Conservation (phyloP, 2,113 vertebrate genomes). For the Potamarius usumacintae region DNA sequence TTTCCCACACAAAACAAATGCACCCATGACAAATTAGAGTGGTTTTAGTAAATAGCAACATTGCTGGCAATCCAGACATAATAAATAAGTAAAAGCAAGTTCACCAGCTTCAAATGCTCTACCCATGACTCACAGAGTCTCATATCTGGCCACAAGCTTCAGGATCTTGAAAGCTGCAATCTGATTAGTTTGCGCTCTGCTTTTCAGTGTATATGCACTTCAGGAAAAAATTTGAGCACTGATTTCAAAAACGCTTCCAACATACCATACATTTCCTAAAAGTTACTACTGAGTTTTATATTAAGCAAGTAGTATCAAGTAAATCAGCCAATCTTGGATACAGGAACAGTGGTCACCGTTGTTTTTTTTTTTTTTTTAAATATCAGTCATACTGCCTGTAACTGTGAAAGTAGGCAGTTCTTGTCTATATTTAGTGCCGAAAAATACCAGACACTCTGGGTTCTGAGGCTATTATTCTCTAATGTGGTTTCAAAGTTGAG, state of each 20-base stretch:
- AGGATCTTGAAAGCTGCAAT: background rate
- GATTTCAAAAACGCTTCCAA: background rate
- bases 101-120: background rate
- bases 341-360: background rate
- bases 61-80: background rate
- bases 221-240: background rate
- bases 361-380: background rate
- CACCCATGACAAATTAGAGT: background rate
- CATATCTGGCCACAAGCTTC: conserved; percentile 4
- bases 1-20: conserved; percentile 3
- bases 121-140: background rate
- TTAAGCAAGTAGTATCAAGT: background rate
- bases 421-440: background rate
- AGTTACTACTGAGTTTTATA: background rate
- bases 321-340: background rate
- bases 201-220: background rate
- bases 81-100: background rate
- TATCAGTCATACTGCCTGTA: background rate
- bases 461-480: conserved; percentile 25
- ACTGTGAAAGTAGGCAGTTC: conserved; percentile 1
- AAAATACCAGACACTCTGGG: conserved; percentile 10
- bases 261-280: background rate
- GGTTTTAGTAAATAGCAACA: background rate
- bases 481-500: conserved; percentile 42
- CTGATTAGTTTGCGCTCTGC: conserved; percentile 1